Percentiles rank a stretch among this genome's conserved stretches.
phyloP scores from a whole-genome alignment of 2,888 invertebrate genomes.

The Ametastegia equiseti region DNA sequence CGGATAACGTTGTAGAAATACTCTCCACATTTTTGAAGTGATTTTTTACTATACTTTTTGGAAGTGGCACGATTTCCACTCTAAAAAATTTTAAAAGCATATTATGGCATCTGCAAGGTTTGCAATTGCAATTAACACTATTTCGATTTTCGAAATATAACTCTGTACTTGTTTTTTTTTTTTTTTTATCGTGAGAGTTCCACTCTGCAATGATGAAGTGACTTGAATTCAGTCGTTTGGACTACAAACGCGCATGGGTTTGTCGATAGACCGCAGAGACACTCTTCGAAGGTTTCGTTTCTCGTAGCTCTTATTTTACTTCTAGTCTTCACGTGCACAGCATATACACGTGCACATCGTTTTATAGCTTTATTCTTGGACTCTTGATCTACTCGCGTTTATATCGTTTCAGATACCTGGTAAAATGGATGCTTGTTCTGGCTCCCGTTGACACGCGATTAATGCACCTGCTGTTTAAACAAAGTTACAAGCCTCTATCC shows the following conservation, averaged over 20 bases:
- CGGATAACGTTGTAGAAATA: too few species aligned
- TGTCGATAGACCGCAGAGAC: background rate
- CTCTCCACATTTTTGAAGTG: too few species aligned
- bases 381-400: conserved; percentile 9
- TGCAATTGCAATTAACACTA: too few species aligned
- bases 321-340: background rate
- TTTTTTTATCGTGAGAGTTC: background rate
- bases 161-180: background rate
- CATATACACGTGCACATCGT: background rate
- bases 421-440: conserved; percentile 19
- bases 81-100: too few species aligned
- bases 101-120: too few species aligned
- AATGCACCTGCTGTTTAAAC: conserved; percentile 42
- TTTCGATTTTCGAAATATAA: background rate
- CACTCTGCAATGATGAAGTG: background rate
- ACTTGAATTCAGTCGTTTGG: background rate
- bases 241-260: background rate
- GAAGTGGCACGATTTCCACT: too few species aligned
- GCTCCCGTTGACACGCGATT: conserved; percentile 37
- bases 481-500: conserved; percentile 25
- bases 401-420: background rate
- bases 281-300: background rate
- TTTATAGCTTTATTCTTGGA: conserved; percentile 11
- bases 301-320: background rate
- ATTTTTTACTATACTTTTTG: too few species aligned